Base-by-base conservation (phyloP, 2,113 vertebrate genomes). In the Tupaia tana region DNA sequence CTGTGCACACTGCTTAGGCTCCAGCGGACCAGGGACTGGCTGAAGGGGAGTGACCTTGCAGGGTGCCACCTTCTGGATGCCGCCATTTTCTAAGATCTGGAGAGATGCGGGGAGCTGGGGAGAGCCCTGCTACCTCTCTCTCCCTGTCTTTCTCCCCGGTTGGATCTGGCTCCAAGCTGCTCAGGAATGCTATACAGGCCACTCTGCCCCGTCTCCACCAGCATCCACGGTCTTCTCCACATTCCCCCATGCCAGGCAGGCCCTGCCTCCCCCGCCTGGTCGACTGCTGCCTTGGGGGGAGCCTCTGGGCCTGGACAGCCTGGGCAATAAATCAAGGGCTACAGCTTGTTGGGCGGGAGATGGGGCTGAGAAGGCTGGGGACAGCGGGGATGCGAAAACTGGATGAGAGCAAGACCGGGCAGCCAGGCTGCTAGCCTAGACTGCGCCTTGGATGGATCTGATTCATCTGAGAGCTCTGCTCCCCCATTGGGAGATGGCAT, bases 61-160 rank as follows among this genome's bases (percentile, higher is more conserved):
- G 9, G 43, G 66, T 2, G 27, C 29, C 25, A 56, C 20, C 59
- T 89, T 86, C 13, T 2, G 8, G 67, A 66, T 20, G 74, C 11
- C 67, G 77, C n/a, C 64, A 75, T 78, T 85, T 91, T 88, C 77
- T 83, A 80, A 85, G 59, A 43, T 84, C 77, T 90, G 19, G 43
- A 43, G 71, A 95, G 31, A 31, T n/a, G 7, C 9, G n/a, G 25
- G 6, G 56, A 9, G 29, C 43, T 71, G n/a, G 70, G n/a, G 52
- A 24, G 64, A 52, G 43, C 15, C 29, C 58, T 56, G 52, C 31
- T 67, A 58, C 43, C 1, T 11, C 11, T 19, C 24, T 77, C 27
- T 69, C 86, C 13, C 22, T 7, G 4, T 19, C 70, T 90, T 59
- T 54, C 63, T 71, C 7, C 81, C 31, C 59, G 66, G 20, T 54